phyloP scores from a whole-genome alignment of 2,113 vertebrate genomes.

The Dasyurus viverrinus region DNA sequence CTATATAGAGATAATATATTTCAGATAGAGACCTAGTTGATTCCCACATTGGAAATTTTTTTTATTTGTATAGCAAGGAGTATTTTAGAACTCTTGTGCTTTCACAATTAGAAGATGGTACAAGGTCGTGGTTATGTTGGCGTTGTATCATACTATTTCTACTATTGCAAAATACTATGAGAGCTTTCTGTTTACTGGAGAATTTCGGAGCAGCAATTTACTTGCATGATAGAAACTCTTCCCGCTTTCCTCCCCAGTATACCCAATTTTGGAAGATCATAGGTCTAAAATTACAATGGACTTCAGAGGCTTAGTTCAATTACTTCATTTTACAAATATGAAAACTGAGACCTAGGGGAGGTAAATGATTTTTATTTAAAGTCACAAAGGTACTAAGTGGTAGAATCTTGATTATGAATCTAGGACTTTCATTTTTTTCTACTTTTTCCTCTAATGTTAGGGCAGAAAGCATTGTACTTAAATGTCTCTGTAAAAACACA shows the following conservation, averaged over 20 bases:
- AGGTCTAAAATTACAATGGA: neutral
- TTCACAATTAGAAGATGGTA: neutral
- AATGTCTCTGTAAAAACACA: neutral
- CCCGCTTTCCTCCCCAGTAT: neutral
- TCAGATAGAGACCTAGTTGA: neutral
- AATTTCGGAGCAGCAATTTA: neutral
- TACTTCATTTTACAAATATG: neutral
- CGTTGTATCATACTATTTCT: too few relatives aligned
- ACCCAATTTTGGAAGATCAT: neutral
- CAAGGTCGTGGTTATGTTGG: neutral
- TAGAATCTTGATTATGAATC: neutral
- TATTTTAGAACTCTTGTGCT: neutral
- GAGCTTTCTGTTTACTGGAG: neutral
- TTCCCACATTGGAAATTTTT: neutral
- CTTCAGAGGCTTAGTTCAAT: neutral
- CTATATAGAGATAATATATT: neutral
- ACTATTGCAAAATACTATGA: neutral
- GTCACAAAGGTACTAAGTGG: neutral
- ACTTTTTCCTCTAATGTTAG: neutral
- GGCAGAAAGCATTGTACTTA: neutral
- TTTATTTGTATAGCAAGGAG: neutral
- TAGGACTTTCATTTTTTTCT: neutral
- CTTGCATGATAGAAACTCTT: neutral
- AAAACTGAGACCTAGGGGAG: neutral
- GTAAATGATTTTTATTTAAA: neutral